phyloP scores from a whole-genome alignment of 1,140 invertebrate genomes.

The Vanessa atalanta region DNA sequence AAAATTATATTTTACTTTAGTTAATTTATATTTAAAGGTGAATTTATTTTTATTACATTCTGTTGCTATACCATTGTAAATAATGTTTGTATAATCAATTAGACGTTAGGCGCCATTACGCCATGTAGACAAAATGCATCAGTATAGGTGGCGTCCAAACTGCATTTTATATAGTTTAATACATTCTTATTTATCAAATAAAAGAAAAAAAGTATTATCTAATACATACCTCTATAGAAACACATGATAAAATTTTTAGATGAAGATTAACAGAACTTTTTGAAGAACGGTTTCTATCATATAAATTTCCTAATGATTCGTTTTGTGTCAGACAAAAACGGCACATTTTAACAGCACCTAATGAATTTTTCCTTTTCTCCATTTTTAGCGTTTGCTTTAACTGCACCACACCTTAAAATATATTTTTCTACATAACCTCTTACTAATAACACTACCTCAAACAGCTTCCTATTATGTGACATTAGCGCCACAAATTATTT shows the following conservation, averaged over 20 bases:
- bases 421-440: conserved; percentile 63
- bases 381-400: conserved; percentile 64
- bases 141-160: conserved; percentile 53
- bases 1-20: neutral
- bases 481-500: conserved; percentile 34
- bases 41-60: neutral
- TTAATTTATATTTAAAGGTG: neutral
- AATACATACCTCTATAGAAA: conserved; percentile 86
- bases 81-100: conserved; percentile 26
- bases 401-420: conserved; percentile 38
- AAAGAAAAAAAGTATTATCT: conserved; percentile 9
- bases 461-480: conserved; percentile 26
- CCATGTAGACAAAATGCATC: conserved; percentile 45
- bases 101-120: conserved; percentile 52
- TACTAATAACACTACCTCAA: conserved; percentile 30
- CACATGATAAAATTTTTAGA: conserved; percentile 88
- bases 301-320: conserved; percentile 84
- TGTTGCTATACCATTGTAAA: neutral
- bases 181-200: conserved; percentile 2
- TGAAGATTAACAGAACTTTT: conserved; percentile 83
- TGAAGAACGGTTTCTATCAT: conserved; percentile 81
- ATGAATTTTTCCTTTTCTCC: conserved; percentile 82
- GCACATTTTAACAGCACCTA: conserved; percentile 84
- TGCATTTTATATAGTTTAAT: neutral
- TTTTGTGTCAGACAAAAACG: conserved; percentile 85